These are phyloP conservation scores for Pedionomus torquatus DNA, from an alignment of 2,113 vertebrate species.

Conservation along the genomic window DNA sequence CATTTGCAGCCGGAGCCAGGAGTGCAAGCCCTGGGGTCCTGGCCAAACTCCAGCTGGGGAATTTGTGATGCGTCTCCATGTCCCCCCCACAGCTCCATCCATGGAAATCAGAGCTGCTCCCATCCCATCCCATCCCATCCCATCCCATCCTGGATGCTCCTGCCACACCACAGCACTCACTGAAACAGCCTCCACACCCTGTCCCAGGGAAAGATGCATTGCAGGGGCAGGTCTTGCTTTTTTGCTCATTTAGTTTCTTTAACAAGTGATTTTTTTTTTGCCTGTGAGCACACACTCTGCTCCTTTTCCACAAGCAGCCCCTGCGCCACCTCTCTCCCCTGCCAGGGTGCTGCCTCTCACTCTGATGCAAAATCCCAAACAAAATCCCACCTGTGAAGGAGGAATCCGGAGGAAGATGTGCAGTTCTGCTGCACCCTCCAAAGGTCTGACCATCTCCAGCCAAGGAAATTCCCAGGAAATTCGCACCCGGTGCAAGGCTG, in stretches of 20 bases:
- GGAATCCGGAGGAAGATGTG: background rate
- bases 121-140: fast-evolving
- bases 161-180: fast-evolving
- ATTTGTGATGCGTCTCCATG: background rate
- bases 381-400: background rate
- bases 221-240: background rate
- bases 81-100: background rate
- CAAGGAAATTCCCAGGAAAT: background rate
- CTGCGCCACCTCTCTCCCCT: background rate
- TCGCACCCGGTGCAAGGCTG: background rate
- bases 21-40: background rate
- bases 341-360: background rate
- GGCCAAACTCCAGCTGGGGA: background rate
- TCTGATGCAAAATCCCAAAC: background rate
- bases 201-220: fast-evolving
- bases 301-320: background rate
- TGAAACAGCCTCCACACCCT: background rate
- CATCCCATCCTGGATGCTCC: background rate
- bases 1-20: background rate
- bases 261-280: background rate
- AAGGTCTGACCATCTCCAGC: background rate
- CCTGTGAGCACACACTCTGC: fast-evolving
- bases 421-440: background rate
- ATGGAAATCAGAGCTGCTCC: background rate
- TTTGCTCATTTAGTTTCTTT: background rate